These are phyloP conservation scores for Hemithea aestivaria DNA, from an alignment of 2,888 invertebrate species.

Conservation along the genomic window DNA sequence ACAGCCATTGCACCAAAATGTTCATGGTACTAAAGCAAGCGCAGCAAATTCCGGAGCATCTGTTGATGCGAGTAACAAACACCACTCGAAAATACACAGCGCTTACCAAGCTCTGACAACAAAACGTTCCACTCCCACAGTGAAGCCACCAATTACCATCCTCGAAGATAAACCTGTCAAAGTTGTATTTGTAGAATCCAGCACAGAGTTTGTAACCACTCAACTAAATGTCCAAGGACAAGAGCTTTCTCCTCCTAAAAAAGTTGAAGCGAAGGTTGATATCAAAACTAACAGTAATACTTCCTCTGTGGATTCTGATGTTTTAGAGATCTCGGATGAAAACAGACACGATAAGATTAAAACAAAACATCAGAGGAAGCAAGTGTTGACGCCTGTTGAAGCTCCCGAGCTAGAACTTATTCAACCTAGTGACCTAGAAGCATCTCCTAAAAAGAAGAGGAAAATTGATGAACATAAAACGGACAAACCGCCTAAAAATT, in stretches of 20 bases:
- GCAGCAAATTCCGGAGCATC: conserved; percentile 32
- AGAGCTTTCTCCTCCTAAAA: conserved; percentile 57
- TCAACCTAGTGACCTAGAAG: conserved; percentile 57
- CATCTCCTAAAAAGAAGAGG: conserved; percentile 64
- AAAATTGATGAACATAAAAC: conserved; percentile 51
- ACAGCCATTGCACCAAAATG: conserved; percentile 36
- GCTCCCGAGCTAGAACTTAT: conserved; percentile 68
- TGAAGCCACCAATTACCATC: conserved; percentile 57
- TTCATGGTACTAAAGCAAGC: conserved; percentile 37
- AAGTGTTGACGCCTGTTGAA: conserved; percentile 69
- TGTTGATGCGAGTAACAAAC: conserved; percentile 50
- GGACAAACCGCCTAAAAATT: conserved; percentile 50
- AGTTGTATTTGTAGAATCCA: conserved; percentile 62
- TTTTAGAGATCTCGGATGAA: conserved; percentile 46
- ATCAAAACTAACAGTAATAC: conserved; percentile 27
- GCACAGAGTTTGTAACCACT: conserved; percentile 45
- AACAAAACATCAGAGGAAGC: conserved; percentile 71
- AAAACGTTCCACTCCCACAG: conserved; percentile 58
- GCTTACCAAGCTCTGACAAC: conserved; percentile 66
- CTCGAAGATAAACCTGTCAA: conserved; percentile 73
- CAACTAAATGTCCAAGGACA: conserved; percentile 60
- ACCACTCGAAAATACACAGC: conserved; percentile 62
- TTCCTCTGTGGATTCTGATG: conserved; percentile 58
- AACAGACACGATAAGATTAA: conserved; percentile 55
- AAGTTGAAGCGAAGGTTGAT: conserved; percentile 35